phyloP scores from a whole-genome alignment of 2,888 invertebrate genomes.

The Lasioglossum malachurum region DNA sequence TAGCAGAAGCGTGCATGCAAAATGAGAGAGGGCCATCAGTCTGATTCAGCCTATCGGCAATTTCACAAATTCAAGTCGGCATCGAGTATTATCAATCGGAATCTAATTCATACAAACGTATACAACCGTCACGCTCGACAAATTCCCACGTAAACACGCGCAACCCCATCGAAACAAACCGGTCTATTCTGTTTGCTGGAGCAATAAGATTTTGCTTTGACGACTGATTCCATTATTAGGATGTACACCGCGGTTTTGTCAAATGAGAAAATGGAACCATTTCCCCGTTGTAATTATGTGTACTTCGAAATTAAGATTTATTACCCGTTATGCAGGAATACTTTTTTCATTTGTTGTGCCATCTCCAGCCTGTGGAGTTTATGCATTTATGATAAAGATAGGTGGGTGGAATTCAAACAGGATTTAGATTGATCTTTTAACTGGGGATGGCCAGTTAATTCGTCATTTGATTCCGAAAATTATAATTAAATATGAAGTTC shows the following conservation, averaged over 20 bases:
- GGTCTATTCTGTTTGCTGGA: neutral
- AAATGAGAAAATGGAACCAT: neutral
- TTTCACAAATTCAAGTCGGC: slow-evolving; percentile 59
- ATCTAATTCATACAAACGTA: slow-evolving; percentile 44
- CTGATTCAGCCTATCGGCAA: slow-evolving; percentile 58
- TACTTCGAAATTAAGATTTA: neutral
- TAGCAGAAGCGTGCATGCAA: slow-evolving; percentile 53
- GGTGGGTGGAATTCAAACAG: too few relatives aligned
- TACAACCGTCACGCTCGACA: slow-evolving; percentile 1
- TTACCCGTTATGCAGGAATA: neutral
- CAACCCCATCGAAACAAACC: slow-evolving; percentile 20
- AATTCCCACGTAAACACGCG: slow-evolving; percentile 25
- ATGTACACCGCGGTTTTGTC: neutral
- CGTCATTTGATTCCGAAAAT: too few relatives aligned
- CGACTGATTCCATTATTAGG: neutral
- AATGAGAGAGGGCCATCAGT: slow-evolving; percentile 59
- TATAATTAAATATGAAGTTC: too few relatives aligned
- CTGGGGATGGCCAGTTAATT: too few relatives aligned
- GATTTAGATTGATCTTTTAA: too few relatives aligned
- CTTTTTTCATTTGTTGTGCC: neutral
- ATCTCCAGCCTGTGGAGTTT: neutral
- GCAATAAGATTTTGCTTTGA: neutral
- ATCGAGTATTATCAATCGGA: slow-evolving; percentile 50
- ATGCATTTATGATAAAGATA: neutral
- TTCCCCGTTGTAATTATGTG: neutral